Evolutionary conservation across 1,140 invertebrate genomes (phyloP).

Genomic region (Drosophila parvula): DNA sequence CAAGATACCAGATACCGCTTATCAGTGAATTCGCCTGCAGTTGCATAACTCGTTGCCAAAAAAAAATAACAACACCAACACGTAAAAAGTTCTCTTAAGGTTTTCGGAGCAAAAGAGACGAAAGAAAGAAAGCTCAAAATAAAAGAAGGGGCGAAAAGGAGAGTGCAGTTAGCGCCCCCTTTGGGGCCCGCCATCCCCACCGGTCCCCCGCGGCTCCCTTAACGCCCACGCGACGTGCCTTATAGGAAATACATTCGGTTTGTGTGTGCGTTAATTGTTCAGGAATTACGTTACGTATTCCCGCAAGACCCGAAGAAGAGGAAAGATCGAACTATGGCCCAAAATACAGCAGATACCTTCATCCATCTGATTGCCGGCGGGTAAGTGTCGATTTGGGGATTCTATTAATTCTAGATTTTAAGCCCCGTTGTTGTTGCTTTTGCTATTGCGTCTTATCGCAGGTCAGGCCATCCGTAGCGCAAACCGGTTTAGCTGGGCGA

Average conservation of each 20-base stretch:
- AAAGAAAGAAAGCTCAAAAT: constrained; percentile 1
- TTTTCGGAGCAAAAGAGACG: constrained; percentile 11
- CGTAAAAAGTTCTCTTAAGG: constrained; percentile 23
- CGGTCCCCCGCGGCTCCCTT: constrained; percentile 1
- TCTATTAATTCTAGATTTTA: constrained; percentile 15
- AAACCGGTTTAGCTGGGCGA: constrained; percentile 58
- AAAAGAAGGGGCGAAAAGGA: constrained; percentile 22
- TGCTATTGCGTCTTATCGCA: constrained; percentile 70
- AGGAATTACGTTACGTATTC: constrained; percentile 16
- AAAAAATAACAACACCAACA: constrained; percentile 28
- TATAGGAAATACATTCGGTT: constrained; percentile 17
- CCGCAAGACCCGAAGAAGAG: not conserved
- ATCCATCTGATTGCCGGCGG: constrained; percentile 75
- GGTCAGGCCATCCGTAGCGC: constrained; percentile 35
- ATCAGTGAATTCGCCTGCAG: constrained; percentile 36
- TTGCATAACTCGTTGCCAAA: constrained; percentile 57
- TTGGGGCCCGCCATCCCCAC: constrained; percentile 19
- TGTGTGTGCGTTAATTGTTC: constrained; percentile 62
- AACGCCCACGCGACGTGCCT: constrained; percentile 44
- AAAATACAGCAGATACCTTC: constrained; percentile 69
- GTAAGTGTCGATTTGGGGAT: constrained; percentile 45
- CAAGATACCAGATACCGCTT: constrained; percentile 15
- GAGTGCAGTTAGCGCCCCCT: constrained; percentile 29
- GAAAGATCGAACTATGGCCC: constrained; percentile 56
- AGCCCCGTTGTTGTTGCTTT: constrained; percentile 23